These are phyloP conservation scores for Pangasius krempfi DNA, from an alignment of 2,797 vertebrate genomes.

Conservation along the genomic window DNA sequence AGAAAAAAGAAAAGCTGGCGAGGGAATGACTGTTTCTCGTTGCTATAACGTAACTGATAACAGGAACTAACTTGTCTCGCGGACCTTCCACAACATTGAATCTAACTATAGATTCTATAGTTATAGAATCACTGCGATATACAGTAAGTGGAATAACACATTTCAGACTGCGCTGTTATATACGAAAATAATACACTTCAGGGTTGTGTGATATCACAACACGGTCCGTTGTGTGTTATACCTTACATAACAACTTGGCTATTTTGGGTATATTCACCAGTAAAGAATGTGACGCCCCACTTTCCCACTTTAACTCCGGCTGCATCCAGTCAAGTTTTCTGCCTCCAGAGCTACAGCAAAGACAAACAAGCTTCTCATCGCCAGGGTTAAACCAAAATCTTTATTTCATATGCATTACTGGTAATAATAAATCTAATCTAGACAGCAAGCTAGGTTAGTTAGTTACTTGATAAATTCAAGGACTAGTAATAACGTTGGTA, in stretches of 20 bases:
- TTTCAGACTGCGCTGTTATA: background rate
- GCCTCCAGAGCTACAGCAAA: background rate
- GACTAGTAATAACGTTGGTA: background rate
- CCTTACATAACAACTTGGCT: conserved; percentile 38
- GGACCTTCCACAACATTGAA: background rate
- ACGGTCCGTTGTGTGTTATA: background rate
- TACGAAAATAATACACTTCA: background rate
- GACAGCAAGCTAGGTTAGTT: background rate
- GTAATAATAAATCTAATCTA: background rate
- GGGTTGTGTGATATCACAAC: background rate
- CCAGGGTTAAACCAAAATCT: background rate
- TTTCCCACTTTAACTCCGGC: conserved; percentile 18
- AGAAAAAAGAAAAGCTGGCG: background rate
- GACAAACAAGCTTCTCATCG: background rate
- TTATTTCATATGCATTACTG: background rate
- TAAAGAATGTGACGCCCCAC: conserved; percentile 19
- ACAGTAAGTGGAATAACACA: background rate
- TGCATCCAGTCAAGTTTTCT: background rate
- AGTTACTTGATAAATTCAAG: background rate
- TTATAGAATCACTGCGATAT: background rate
- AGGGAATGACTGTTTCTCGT: background rate
- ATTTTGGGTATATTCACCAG: conserved; percentile 8
- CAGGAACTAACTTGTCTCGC: background rate
- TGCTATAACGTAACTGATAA: background rate
- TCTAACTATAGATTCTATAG: background rate